Base-by-base conservation (phyloP, 2,797 vertebrate species). In the Limosa lapponica region DNA sequence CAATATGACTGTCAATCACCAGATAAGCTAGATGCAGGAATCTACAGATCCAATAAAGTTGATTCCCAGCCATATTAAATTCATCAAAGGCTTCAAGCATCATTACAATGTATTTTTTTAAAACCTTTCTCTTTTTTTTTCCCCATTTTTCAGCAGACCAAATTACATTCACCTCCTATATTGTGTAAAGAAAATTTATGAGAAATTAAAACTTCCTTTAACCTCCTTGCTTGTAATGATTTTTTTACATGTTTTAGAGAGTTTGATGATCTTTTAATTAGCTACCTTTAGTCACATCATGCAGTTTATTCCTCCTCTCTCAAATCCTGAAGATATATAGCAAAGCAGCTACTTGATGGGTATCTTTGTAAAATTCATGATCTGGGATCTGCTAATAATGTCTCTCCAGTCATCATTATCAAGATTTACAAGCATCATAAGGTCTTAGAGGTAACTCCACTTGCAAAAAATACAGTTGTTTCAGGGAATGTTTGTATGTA, bases 371-470 rank as follows among this genome's bases (percentile, higher is more conserved):
- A 95, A 96, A 96, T 95, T 96, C 79, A 92, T 66, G 19, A 87
- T 65, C 91, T 84, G 37, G 43, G n/a, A 95, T 96, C 66, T 81
- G 41, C 19, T 96, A 96, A 96, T 91, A 91, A 87, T 66, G 67
- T 95, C 87, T 96, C 92, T 73, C 59, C 93, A 81, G 62, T 96
- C 46, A 95, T 89, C 86, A 96, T 96, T 95, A 95, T 64, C 51
- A 95, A 70, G 64, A 95, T 89, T 96, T 96, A 95, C 58, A 85
- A 79, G 74, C 34, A 79, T 78, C 36, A 44, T 73, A 89, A 94
- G 32, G 27, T 72, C 82, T 93, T 95, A 88, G 58, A 91, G 62
- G 37, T 82, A 95, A 74, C 24, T 95, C 34, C 22, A 82, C 39
- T 51, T 43, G 34, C 6, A 25, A 89, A 92, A 84, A 51, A 39